phyloP scores from a whole-genome alignment of 2,888 invertebrate genomes.

The Spisula subtruncata region DNA sequence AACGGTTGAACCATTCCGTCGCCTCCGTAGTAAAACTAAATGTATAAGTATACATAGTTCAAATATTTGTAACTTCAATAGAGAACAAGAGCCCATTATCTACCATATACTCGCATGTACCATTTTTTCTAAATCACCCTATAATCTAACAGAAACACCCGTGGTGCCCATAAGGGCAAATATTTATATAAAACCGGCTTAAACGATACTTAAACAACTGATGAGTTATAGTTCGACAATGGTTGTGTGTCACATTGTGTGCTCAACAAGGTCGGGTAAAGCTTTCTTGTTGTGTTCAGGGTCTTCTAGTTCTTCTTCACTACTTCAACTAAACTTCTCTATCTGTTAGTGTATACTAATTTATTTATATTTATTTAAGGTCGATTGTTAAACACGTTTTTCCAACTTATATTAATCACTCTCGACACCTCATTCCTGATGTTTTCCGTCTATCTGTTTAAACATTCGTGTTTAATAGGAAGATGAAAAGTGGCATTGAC shows the following conservation, averaged over 20 bases:
- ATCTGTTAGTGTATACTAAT: neutral
- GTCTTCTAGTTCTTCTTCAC: neutral
- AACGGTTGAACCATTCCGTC: constrained; percentile 8
- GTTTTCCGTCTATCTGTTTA: too few species aligned
- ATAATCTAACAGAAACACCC: neutral
- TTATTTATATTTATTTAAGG: too few species aligned
- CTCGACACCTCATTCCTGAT: too few species aligned
- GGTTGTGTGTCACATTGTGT: neutral
- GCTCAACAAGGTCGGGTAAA: neutral
- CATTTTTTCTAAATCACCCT: constrained; percentile 36
- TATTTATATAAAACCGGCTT: constrained; percentile 41
- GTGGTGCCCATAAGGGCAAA: constrained; percentile 17
- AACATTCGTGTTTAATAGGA: too few species aligned
- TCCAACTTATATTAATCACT: too few species aligned
- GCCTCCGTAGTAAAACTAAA: neutral
- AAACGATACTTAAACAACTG: constrained; percentile 34
- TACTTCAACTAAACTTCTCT: neutral
- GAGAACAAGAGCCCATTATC: neutral
- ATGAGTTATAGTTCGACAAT: neutral
- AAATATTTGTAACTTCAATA: constrained; percentile 11
- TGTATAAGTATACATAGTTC: constrained; percentile 2
- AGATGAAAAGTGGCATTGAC: constrained; percentile 12
- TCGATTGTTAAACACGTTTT: too few species aligned
- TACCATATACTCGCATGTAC: neutral
- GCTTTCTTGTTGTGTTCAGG: neutral